A percentile compares a stretch with the other conserved stretches of the same genome.
Conservation (phyloP, 2,888 invertebrate genomes). For the Ophonus ardosiacus region DNA sequence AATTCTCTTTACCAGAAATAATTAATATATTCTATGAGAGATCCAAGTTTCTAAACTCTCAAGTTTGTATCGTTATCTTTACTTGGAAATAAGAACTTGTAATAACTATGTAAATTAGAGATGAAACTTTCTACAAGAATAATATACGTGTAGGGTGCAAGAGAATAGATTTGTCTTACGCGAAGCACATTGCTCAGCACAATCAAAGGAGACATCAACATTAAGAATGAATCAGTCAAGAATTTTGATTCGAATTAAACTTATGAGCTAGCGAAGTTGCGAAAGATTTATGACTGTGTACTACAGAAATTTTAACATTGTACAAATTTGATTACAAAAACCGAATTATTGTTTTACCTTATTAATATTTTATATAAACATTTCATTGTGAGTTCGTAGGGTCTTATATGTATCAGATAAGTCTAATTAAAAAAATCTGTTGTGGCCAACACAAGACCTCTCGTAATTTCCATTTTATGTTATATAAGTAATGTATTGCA, state of each 20-base stretch:
- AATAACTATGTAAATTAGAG: slow-evolving; percentile 61
- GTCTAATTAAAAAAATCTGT: too few species aligned
- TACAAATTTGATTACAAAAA: too few species aligned
- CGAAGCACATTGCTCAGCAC: background rate
- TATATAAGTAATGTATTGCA: too few species aligned
- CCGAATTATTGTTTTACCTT: too few species aligned
- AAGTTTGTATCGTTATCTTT: slow-evolving; percentile 63
- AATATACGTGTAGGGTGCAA: slow-evolving; percentile 48
- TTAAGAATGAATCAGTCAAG: background rate
- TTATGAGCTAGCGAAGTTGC: too few species aligned
- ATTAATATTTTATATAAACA: too few species aligned
- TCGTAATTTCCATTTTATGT: too few species aligned
- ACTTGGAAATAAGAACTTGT: slow-evolving; percentile 60
- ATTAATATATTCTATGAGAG: slow-evolving; percentile 60
- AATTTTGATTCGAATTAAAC: background rate
- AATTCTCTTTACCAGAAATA: slow-evolving; percentile 58
- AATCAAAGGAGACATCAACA: background rate
- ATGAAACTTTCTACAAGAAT: slow-evolving; percentile 60
- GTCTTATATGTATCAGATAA: too few species aligned
- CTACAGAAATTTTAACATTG: too few species aligned
- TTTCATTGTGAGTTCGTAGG: too few species aligned
- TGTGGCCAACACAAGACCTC: too few species aligned
- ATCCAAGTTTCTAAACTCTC: slow-evolving; percentile 58
- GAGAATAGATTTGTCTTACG: slow-evolving; percentile 53
- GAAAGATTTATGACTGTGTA: too few species aligned